Evolutionary conservation across 2,888 invertebrate species (phyloP), one percentile per base, ranked within the genome.

Genomic region (Mythimna vitellina): DNA sequence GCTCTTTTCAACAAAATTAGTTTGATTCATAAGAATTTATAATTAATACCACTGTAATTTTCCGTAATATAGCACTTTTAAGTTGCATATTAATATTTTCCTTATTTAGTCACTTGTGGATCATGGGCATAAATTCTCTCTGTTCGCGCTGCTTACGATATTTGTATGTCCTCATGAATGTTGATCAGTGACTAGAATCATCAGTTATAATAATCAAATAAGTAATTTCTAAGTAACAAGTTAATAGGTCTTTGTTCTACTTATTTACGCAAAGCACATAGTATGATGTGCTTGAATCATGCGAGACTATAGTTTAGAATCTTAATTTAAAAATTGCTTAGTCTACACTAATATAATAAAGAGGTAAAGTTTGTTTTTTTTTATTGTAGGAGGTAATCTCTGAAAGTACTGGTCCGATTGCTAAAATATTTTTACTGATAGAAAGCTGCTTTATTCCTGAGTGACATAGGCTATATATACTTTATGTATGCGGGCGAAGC

Each of bases 1-100:
- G n/a, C 17, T 7, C 42, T 29, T 63, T 72, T n/a, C 42, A 35
- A 25, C 6, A n/a, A 74, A 73, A 62, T 46, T 61, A n/a, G 8
- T 32, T 22, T 14, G 46, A 46, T 20, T 46, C 17, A 46, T 20
- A 17, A 5, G 14, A 42, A 42, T 42, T 42, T 3, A 42, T 42
- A 42, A 12, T 14, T 42, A 14, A 14, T 14, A 42, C 5, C 17
- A 49, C 22, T 25, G 66, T 17, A 22, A 54, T 22, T 56, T 70
- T 35, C 22, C 22, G 42, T 42, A 42, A 46, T 6, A 46, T 17
- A 46, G 46, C 46, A 46, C 6, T 17, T 35, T 46, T 10, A 54
- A 35, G 25, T 49, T 56, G 17, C 12, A 56, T 17, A 22, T 12
- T 17, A 20, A 32, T 3, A 49, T 51, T 58, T 71, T 35, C 42